Conservation (phyloP, 1,140 invertebrate genomes). For the Nebria ingens region DNA sequence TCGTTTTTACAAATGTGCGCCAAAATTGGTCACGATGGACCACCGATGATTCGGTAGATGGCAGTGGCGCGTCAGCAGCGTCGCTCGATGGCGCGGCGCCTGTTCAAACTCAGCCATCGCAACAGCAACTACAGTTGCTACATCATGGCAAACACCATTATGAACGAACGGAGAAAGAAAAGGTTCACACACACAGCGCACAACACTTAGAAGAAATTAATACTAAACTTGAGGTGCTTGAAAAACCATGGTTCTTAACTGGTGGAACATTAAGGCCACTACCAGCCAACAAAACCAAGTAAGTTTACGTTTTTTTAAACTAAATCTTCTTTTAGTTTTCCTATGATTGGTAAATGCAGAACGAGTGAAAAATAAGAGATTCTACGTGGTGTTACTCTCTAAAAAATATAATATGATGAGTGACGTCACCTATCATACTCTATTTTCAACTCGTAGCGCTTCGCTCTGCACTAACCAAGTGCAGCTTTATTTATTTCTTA, state of each 20-base stretch:
- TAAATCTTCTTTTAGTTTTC: no score
- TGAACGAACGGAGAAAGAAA: no score
- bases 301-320: no score
- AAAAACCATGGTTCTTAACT: constrained; percentile 27
- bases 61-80: not conserved
- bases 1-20: constrained; percentile 23
- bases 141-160: not conserved
- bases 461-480: no score
- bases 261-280: constrained; percentile 20
- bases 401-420: no score
- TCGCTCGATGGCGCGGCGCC: not conserved
- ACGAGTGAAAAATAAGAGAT: no score
- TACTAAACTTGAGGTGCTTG: constrained; percentile 9
- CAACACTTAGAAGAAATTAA: not conserved
- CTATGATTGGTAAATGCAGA: no score
- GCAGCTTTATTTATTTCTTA: no score
- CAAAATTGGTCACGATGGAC: constrained; percentile 22
- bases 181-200: constrained; percentile 1
- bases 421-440: no score
- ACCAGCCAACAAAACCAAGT: not conserved
- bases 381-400: no score
- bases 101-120: not conserved
- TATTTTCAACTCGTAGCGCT: no score
- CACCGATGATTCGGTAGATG: constrained; percentile 1
- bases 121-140: not conserved